phyloP scores from a whole-genome alignment of 2,797 vertebrate genomes.

The Brotula barbata region DNA sequence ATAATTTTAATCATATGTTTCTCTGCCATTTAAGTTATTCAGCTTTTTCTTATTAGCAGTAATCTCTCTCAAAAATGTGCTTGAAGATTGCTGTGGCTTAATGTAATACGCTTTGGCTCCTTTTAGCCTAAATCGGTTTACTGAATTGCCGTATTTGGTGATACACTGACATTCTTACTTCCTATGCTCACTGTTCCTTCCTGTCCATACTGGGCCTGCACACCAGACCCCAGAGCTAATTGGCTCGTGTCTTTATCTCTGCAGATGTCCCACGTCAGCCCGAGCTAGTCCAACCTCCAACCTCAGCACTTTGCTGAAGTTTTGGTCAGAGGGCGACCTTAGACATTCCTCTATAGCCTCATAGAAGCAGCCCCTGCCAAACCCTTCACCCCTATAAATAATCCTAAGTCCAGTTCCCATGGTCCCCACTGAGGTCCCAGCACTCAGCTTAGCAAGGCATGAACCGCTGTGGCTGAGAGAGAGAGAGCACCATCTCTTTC shows the following conservation, averaged over 20 bases:
- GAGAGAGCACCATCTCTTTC: slow-evolving; percentile 6
- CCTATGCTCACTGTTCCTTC: slow-evolving; percentile 60
- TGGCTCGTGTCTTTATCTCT: slow-evolving; percentile 49
- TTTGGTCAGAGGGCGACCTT: slow-evolving; percentile 69
- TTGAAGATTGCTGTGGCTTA: slow-evolving; percentile 8
- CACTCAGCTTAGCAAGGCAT: slow-evolving; percentile 25
- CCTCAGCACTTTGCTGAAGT: slow-evolving; percentile 49
- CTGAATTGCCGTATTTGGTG: slow-evolving; percentile 57
- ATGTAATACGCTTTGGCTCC: not conserved
- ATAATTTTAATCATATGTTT: not conserved
- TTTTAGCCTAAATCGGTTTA: slow-evolving; percentile 16
- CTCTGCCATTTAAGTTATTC: not conserved
- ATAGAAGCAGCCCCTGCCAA: slow-evolving; percentile 66
- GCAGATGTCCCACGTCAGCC: slow-evolving; percentile 70
- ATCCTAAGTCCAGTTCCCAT: slow-evolving; percentile 77
- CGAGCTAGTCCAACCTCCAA: slow-evolving; percentile 43
- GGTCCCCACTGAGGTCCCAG: slow-evolving; percentile 63
- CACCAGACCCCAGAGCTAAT: slow-evolving; percentile 49
- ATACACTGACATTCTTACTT: slow-evolving; percentile 55
- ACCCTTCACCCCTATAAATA: slow-evolving; percentile 75
- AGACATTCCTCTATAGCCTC: slow-evolving; percentile 77
- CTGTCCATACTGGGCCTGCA: slow-evolving; percentile 53
- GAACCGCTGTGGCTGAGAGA: slow-evolving; percentile 26
- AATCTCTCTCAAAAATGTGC: slow-evolving; percentile 27
- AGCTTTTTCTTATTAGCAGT: slow-evolving; percentile 9